Conservation (phyloP, 2,113 vertebrate genomes). For the Ptilonorhynchus violaceus region DNA sequence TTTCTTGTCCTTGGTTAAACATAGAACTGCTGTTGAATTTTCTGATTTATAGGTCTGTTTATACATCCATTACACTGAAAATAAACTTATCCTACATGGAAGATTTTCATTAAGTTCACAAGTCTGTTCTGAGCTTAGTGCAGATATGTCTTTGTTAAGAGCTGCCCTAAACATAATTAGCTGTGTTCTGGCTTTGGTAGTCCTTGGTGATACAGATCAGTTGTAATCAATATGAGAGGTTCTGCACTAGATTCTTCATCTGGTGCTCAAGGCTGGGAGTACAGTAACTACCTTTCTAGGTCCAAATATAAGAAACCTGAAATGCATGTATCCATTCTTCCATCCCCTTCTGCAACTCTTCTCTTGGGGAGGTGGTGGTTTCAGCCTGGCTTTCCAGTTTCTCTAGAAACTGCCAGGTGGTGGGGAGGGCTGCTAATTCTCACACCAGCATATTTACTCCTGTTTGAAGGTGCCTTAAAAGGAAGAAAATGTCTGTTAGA, state of each 20-base stretch:
- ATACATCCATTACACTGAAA: neutral
- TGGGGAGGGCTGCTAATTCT: neutral
- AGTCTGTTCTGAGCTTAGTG: neutral
- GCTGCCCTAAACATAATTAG: neutral
- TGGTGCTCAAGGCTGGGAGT: neutral
- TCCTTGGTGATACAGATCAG: neutral
- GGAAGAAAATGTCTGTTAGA: neutral
- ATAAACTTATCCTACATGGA: neutral
- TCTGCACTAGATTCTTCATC: neutral
- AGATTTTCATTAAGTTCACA: neutral
- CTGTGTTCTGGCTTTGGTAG: neutral
- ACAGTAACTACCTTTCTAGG: neutral
- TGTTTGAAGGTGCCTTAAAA: neutral
- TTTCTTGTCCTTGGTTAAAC: constrained; percentile 9
- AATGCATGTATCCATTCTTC: neutral
- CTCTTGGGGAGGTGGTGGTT: neutral
- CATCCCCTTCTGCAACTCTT: neutral
- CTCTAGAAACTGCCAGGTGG: neutral
- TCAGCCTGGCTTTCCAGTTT: neutral
- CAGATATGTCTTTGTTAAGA: neutral
- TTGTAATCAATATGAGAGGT: neutral
- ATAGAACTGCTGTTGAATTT: neutral
- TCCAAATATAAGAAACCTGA: neutral
- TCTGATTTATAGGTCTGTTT: neutral
- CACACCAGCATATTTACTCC: neutral